Evolutionary conservation across 1,140 invertebrate genomes (phyloP), one percentile per base, ranked within the genome.

Genomic region (Hylyphantes graminicola): DNA sequence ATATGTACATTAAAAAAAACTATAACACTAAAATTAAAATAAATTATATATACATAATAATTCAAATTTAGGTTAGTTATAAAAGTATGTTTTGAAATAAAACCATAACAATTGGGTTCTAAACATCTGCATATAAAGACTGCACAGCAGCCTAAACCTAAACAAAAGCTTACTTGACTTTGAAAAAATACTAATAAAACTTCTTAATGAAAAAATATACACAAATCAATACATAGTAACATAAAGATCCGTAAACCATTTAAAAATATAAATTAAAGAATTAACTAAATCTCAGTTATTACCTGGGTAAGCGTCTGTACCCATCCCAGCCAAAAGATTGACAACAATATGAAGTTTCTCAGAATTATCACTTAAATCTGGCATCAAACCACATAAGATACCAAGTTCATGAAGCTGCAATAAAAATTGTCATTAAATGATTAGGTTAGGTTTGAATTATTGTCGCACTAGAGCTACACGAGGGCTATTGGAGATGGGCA

Each of bases 291-390:
- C 17, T 17, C 21, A 17, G 11, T 21, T 75, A 35, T 68, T 83
- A 86, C 86, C 86, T 13, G 72, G 57, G 74, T 89, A 86, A 0
- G 87, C 87, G 81, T 90, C 87, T 67, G 89, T 87, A 11, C 88
- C 94, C 92, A 98, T 96, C 0, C 96, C 96, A 54, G 95, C 94
- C 17, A 96, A 95, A 19, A 98, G 90, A 88, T 94, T 94, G 51
- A 98, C 95, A 0, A 98, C 96, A 55, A 94, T 93, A 87, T 97
- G 96, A 0, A 98, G 90, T 88, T 98, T 96, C 88, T 95, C 94
- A 7, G 94, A 94, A 0, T 95, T 94, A 11, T 87, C 86, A 54
- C 93, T 92, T n/a, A 91, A 92, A 12, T 94, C 95, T 0, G 97
- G 97, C 90, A 98, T 93, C n/a, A 98, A 90, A 19, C 96, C 96